Evolutionary conservation across 2,888 invertebrate species (phyloP).

Genomic region (Cataglyphis cursor): DNA sequence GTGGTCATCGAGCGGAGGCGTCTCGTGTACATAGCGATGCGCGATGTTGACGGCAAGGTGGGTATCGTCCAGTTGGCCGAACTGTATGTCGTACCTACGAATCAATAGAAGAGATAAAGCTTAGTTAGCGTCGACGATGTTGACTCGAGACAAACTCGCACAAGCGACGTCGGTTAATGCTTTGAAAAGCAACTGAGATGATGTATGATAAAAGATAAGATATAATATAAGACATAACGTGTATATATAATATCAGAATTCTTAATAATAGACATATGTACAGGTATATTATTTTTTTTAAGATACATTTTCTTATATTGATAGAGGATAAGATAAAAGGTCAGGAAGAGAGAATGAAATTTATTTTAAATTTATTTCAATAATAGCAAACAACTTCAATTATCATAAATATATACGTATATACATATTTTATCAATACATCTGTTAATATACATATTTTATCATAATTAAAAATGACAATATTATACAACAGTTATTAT

Average conservation of each 20-base stretch:
- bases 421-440: slow-evolving; percentile 10
- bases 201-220: not conserved
- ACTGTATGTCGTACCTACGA: slow-evolving; percentile 79
- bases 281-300: not conserved
- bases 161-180: slow-evolving; percentile 23
- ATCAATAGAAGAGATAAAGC: slow-evolving; percentile 51
- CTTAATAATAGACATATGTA: not conserved
- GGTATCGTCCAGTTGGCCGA: slow-evolving; percentile 82
- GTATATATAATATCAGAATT: not conserved
- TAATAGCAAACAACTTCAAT: slow-evolving; percentile 36
- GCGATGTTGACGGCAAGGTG: slow-evolving; percentile 79
- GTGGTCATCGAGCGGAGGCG: slow-evolving; percentile 79
- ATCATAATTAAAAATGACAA: slow-evolving; percentile 6
- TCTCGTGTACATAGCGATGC: slow-evolving; percentile 66
- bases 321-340: not conserved
- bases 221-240: slow-evolving; percentile 5
- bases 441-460: slow-evolving; percentile 16
- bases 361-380: slow-evolving; percentile 27
- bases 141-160: slow-evolving; percentile 18
- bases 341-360: slow-evolving; percentile 4
- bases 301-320: not conserved
- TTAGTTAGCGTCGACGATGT: slow-evolving; percentile 33
- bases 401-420: not conserved
- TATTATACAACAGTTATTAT: slow-evolving; percentile 4
- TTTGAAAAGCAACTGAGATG: not conserved